Evolutionary conservation across 1,140 invertebrate species (phyloP), one percentile per base, ranked within the genome.

Genomic region (Pogonognathellus flavescens): DNA sequence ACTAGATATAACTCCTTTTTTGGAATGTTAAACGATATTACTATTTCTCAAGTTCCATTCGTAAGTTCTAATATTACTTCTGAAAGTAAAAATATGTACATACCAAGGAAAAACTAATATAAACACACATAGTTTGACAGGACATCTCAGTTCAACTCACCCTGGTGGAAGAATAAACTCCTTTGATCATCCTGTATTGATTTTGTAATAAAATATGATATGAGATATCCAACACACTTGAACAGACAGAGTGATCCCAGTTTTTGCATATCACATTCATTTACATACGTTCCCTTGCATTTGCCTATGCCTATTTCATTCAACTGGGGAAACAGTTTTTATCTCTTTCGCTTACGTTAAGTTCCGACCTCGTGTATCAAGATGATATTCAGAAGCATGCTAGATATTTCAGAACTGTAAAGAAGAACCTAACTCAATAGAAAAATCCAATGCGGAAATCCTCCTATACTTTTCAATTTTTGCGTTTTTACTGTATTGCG

Each of bases 121-220:
- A 41, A 57, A 57, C 53, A n/a, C 53, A n/a, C 53, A 57, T 57
- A 76, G 49, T 11, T 41, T 25, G 25, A 16, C 31, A 76, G n/a
- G 70, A 76, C 70, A 76, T 49, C 16, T 50, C 31, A 10, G 13
- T 81, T 50, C 80, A 20, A 25, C 50, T 55, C 18, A 22, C 50
- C 50, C 50, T 55, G 9, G 50, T 55, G 9, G 50, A 53, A n/a
- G 80, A 53, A 84, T 70, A 70, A 84, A 70, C 62, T 84, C 70
- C 57, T 85, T 85, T 81, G 84, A 85, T 85, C 84, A 81, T 85
- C 80, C 16, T 31, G 16, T 85, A 85, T 85, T 85, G 84, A 82
- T 85, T 85, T 85, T 85, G 84, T 66, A 85, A 85, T 85, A 85
- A 85, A 85, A 85, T 85, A 85, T 85, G 22, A 85, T 85, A 62